These are phyloP conservation scores for Excalfactoria chinensis DNA, from an alignment of 2,113 vertebrate species.

Conservation along the genomic window DNA sequence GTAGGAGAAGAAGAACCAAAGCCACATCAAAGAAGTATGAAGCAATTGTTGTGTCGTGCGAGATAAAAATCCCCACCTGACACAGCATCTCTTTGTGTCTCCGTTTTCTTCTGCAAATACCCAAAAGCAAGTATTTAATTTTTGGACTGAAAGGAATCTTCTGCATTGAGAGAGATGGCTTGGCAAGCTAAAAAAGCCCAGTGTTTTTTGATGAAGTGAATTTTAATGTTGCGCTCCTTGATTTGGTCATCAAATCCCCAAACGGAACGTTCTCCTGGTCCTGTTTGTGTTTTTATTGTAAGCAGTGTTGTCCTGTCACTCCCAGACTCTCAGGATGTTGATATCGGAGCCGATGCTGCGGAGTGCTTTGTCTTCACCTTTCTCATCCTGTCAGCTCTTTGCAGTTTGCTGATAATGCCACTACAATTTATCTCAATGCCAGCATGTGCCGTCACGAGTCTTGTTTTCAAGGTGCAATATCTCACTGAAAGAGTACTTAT, in stretches of 20 bases:
- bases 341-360: background rate
- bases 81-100: background rate
- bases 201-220: background rate
- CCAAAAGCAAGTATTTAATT: background rate
- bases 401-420: background rate
- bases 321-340: background rate
- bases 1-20: background rate
- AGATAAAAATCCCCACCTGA: background rate
- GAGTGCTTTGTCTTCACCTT: conserved; percentile 33
- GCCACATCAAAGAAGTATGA: background rate
- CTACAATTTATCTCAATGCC: background rate
- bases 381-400: conserved; percentile 21
- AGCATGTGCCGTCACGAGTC: conserved; percentile 12
- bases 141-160: background rate
- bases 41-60: background rate
- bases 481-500: background rate
- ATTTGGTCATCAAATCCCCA: background rate
- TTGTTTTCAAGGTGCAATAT: background rate
- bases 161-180: background rate
- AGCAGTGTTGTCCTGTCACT: background rate
- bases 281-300: background rate
- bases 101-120: background rate
- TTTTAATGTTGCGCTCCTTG: background rate
- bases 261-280: background rate
- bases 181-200: background rate